Base-by-base conservation (phyloP, 2,113 vertebrate species). In the Myiagra hebetior region DNA sequence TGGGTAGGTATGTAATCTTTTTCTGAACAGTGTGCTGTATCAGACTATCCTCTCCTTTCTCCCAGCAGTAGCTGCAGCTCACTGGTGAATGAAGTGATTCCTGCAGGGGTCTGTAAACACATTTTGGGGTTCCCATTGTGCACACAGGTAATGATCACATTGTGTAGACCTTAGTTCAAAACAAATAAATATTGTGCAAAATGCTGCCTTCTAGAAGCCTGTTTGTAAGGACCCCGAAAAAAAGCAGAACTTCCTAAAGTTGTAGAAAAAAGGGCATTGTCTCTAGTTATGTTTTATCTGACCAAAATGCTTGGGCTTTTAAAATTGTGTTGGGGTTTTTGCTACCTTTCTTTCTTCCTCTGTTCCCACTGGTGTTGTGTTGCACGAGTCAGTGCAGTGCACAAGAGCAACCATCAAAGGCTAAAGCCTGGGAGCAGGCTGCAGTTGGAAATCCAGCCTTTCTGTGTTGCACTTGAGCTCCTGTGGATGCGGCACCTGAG, bases 301-400 rank as follows among this genome's bases (percentile, higher is more conserved):
- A 87, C 22, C 13, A 55, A 67, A 89, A 55, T 55, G 24, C n/a
- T 50, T 33, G 6, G 17, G 44, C n/a, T 28, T 81, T 80, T n/a
- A 57, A 56, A 78, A 60, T 59, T 28, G 4, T 37, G 35, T 37
- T 17, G 46, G 39, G 39, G 33, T 6, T 49, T 72, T 81, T 60
- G 19, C 44, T 82, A 11, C 35, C 27, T 87, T 68, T 12, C 55
- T 67, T 73, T 76, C 41, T 86, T 75, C 52, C 33, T 91, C 56
- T 84, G 39, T 35, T 84, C 33, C 35, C 27, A 4, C 13, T 67
- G 23, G 52, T 67, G 47, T 47, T 31, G 31, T 41, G 16, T 21
- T 6, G 1, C 56, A 5, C 11, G 28, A 17, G 23, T 30, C 18
- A 15, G 33, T 0, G 6, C 27, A 39, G 46, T 2, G 19, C 35